A percentile compares a stretch with the other conserved stretches of the same genome.
phyloP scores from a whole-genome alignment of 2,888 invertebrate species.

The Leucophora obtusa region DNA sequence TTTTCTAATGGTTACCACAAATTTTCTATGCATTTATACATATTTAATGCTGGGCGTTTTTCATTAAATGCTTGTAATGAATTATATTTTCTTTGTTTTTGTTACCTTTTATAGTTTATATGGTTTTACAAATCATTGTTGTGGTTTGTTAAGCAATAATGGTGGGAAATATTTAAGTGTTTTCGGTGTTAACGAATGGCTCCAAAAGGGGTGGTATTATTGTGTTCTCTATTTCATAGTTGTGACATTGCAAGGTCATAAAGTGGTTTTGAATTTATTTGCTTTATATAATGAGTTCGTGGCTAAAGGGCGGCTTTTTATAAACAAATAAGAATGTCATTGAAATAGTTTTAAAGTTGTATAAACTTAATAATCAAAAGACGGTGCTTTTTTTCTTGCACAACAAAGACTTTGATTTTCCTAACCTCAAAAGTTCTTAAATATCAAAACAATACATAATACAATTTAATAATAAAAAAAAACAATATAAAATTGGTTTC shows the following conservation, averaged over 20 bases:
- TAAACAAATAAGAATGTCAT: conserved; percentile 34
- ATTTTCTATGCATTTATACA: background rate
- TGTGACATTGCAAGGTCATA: conserved; percentile 57
- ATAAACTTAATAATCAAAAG: background rate
- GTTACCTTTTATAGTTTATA: conserved; percentile 10
- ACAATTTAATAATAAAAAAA: too few relatives aligned
- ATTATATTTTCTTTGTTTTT: background rate
- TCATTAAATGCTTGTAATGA: conserved; percentile 12
- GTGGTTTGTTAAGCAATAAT: conserved; percentile 53
- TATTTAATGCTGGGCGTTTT: conserved; percentile 22
- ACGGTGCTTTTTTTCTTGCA: background rate
- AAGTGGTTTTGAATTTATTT: conserved; percentile 38
- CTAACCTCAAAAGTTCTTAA: background rate
- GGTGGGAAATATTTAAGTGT: conserved; percentile 47
- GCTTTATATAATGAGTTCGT: conserved; percentile 15
- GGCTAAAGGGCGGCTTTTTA: conserved; percentile 38
- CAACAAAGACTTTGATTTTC: background rate
- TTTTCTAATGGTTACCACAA: background rate
- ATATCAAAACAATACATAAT: too few relatives aligned
- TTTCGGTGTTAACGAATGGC: background rate
- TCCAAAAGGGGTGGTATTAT: conserved; percentile 36
- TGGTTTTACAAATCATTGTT: conserved; percentile 8
- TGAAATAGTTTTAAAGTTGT: conserved; percentile 22
- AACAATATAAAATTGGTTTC: too few relatives aligned
- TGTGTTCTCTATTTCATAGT: conserved; percentile 50